Conservation (phyloP, 2,113 vertebrate species). For the Menura novaehollandiae region DNA sequence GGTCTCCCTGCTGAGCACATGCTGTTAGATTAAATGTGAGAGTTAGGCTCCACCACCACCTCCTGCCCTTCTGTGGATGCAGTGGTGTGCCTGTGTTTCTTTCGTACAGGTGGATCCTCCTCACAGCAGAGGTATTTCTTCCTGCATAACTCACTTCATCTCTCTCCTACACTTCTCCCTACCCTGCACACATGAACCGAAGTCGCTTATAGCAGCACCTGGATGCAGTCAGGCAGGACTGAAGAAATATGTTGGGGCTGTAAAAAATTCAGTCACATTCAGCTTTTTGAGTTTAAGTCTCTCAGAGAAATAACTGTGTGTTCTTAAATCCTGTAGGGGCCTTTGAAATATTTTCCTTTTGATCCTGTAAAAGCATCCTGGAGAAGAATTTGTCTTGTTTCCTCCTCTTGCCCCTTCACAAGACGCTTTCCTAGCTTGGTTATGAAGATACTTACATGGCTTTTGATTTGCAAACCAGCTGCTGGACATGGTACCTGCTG, state of each 20-base stretch:
- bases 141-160: not conserved
- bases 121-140: not conserved
- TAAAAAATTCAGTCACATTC: not conserved
- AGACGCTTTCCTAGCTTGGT: not conserved
- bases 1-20: not conserved
- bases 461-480: constrained; percentile 10
- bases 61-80: not conserved
- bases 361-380: not conserved
- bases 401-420: not conserved
- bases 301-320: not conserved
- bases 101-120: not conserved
- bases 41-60: not conserved
- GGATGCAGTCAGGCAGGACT: not conserved
- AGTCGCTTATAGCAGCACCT: not conserved
- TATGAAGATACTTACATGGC: not conserved
- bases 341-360: not conserved
- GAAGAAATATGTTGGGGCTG: not conserved
- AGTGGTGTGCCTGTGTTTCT: not conserved
- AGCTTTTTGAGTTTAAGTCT: not conserved
- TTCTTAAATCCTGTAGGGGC: not conserved
- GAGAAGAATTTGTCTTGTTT: not conserved
- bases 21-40: not conserved
- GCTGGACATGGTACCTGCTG: not conserved
- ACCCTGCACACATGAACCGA: fast-evolving
- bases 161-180: not conserved